Conservation (phyloP, 2,113 vertebrate genomes). For the Agapornis roseicollis region DNA sequence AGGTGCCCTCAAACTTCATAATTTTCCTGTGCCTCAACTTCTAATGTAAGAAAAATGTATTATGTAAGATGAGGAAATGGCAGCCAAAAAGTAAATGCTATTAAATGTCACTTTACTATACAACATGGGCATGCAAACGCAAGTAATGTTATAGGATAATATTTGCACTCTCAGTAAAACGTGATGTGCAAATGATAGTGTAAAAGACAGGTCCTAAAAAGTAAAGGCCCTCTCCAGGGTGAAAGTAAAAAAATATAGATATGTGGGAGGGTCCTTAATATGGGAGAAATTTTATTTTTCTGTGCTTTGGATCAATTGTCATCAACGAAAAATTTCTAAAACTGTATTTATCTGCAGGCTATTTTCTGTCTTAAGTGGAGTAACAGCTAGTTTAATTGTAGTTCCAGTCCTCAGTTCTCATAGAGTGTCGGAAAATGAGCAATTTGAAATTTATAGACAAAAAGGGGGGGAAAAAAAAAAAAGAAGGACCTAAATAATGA, state of each 20-base stretch:
- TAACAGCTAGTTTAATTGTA: not conserved
- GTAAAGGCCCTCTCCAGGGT: not conserved
- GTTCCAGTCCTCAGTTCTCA: not conserved
- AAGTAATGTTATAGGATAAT: slow-evolving; percentile 27
- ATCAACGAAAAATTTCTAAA: not conserved
- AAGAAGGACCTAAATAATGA: not conserved
- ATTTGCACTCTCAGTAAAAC: slow-evolving; percentile 1
- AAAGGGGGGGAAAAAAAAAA: not conserved
- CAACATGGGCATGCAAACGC: not conserved
- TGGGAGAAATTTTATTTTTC: not conserved
- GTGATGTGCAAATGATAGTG: not conserved
- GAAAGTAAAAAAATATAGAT: not conserved
- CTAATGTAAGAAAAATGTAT: slow-evolving; percentile 60
- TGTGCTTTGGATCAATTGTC: not conserved
- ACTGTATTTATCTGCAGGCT: not conserved
- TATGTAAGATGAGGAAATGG: slow-evolving; percentile 55
- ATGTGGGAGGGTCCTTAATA: not conserved
- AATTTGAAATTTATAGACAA: not conserved
- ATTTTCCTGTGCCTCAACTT: slow-evolving; percentile 16
- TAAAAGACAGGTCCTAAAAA: not conserved
- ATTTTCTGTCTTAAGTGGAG: not conserved
- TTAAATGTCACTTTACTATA: slow-evolving; percentile 62
- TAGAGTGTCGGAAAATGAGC: not conserved
- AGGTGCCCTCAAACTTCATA: slow-evolving; percentile 21
- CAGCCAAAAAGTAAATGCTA: slow-evolving; percentile 61